Evolutionary conservation across 1,140 invertebrate genomes (phyloP).

Genomic region (Temnothorax curvispinosus): DNA sequence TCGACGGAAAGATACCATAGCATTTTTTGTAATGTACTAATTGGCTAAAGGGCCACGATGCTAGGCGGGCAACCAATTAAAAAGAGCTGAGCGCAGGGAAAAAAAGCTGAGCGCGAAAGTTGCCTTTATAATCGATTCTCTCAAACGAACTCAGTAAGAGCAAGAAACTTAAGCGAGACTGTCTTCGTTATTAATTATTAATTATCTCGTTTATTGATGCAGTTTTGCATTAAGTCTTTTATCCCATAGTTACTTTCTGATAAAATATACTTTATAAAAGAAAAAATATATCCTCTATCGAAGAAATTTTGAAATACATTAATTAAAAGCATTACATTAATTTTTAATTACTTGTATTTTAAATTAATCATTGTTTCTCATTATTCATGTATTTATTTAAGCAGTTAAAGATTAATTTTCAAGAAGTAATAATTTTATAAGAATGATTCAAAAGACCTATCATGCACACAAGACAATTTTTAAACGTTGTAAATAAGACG

Average conservation of each 20-base stretch:
- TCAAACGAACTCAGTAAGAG: constrained; percentile 62
- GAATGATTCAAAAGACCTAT: background rate
- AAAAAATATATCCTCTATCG: constrained; percentile 17
- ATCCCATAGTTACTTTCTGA: background rate
- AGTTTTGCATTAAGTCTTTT: constrained; percentile 52
- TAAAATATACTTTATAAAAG: constrained; percentile 16
- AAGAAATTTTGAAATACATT: constrained; percentile 13
- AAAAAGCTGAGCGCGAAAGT: constrained; percentile 71
- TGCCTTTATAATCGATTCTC: constrained; percentile 71
- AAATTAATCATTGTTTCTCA: background rate
- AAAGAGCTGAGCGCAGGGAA: constrained; percentile 70
- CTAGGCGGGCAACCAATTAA: constrained; percentile 70
- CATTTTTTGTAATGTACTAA: constrained; percentile 79
- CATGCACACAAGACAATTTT: background rate
- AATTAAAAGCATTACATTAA: background rate
- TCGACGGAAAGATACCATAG: constrained; percentile 52
- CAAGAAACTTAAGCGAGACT: constrained; percentile 43
- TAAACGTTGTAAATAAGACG: background rate
- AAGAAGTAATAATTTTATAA: background rate
- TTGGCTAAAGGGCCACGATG: constrained; percentile 78
- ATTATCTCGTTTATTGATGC: constrained; percentile 58
- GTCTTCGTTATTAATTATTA: constrained; percentile 57
- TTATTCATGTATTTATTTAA: background rate
- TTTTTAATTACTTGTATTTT: background rate
- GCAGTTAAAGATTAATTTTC: background rate